Evolutionary conservation across 2,113 vertebrate genomes (phyloP), one percentile per base, ranked within the genome.

Genomic region (Cettia cetti): DNA sequence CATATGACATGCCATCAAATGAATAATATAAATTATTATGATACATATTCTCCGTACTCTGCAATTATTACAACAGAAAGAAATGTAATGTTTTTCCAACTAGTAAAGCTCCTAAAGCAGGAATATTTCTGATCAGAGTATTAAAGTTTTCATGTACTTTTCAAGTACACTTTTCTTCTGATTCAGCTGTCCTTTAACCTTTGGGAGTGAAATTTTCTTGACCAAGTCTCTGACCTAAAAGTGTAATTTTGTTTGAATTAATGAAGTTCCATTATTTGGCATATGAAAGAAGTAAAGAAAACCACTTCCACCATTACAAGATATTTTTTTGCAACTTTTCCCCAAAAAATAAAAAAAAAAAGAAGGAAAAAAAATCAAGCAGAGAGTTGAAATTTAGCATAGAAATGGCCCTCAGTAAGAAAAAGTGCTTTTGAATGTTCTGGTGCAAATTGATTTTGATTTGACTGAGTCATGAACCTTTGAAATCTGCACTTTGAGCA

Each of bases 361-460:
- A 27, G 4, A 13, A 26, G 8, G 4, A 21, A 30, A 61, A 82
- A 89, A 83, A 72, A 35, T 88, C 86, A 77, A 91, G 83, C 81
- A 77, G 40, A 81, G 79, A 85, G 90, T 56, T 87, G 89, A 80
- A 96, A 96, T 95, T 93, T 93, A 95, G 92, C 96, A 97, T 94
- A 89, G 93, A 96, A 96, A 95, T 94, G 81, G 81, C 70, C 90
- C 88, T 96, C 91, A 89, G 90, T 93, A 87, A 94, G 92, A 96
- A 96, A 61, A 94, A 96, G 89, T 94, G 90, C 93, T 94, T 96
- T 93, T 91, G 93, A 97, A 94, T 91, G 96, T 93, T 96, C 93
- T 94, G 93, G 83, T 96, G 95, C 93, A 97, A 97, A 96, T 96
- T 96, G 95, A 96, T 96, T 95, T 95, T 96, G 96, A 94, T 97